Base-by-base conservation (phyloP, 2,113 vertebrate species). In the Atrichornis clamosus region DNA sequence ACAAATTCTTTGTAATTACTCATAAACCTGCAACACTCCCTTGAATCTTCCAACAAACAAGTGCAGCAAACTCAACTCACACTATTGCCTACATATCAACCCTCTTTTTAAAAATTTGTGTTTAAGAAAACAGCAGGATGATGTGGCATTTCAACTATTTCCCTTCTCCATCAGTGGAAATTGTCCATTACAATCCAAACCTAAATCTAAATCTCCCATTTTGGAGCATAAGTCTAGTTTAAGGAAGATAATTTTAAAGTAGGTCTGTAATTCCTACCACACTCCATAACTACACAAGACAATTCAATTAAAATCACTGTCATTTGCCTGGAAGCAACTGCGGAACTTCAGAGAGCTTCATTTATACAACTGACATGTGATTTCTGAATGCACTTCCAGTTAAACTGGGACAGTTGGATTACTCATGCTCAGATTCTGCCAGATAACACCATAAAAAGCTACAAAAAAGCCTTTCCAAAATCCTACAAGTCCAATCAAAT, bases 261-360 rank as follows among this genome's bases (percentile, higher is more conserved):
- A 87, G 30, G n/a, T 81, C 94, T 90, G 50, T 81, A 70, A 58
- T 92, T 85, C 87, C 89, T 72, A 95, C 50, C 76, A 72, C 56
- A 93, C 89, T 86, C 74, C 84, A 55, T 85, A 95, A 94, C 86
- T 91, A 63, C 93, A 84, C 47, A 56, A 76, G 76, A 94, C 44
- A 94, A 93, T 82, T 93, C 76, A 88, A 93, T 89, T 95, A 96
- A 96, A 96, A 92, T 65, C 50, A 93, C 83, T 91, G 70, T 42
- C 75, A 91, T 89, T 87, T 96, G 94, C 94, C 86, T 93, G 69
- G 55, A 96, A 91, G 68, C 74, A 91, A 74, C 39, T 86, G 68
- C 85, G 96, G 79, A 95, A 95, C 91, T 94, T 95, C 47, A 78
- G 86, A 33, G 72, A 88, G 73, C 56, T 84, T 95, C 74, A 88